phyloP scores from a whole-genome alignment of 1,140 invertebrate species.

The Pachypeltis micranthus region DNA sequence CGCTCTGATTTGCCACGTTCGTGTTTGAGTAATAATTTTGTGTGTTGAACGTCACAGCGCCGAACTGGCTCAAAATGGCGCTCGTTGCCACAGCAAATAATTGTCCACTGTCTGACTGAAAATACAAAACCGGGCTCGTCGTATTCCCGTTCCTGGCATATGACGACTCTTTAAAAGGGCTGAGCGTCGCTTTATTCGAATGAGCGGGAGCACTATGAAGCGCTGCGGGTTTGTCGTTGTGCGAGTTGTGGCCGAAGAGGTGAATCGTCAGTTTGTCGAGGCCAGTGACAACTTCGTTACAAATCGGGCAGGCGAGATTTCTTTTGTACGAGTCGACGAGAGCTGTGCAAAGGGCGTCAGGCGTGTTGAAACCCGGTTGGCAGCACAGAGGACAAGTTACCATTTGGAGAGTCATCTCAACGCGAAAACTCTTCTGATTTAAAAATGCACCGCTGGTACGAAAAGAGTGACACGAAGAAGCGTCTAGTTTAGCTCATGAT shows the following conservation, averaged over 20 bases:
- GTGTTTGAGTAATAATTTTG: slow-evolving; percentile 17
- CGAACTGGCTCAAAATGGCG: background rate
- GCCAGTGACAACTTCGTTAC: slow-evolving; percentile 56
- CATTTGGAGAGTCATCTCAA: slow-evolving; percentile 17
- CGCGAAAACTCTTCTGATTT: too few species aligned
- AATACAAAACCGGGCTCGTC: slow-evolving; percentile 11
- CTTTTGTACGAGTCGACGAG: slow-evolving; percentile 61
- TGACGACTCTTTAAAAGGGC: too few species aligned
- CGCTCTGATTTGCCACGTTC: background rate
- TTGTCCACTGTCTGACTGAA: slow-evolving; percentile 14
- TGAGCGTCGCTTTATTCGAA: too few species aligned
- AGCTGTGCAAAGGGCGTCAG: slow-evolving; percentile 53
- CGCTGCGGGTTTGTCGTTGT: background rate
- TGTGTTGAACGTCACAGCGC: slow-evolving; percentile 15
- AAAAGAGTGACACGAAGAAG: too few species aligned
- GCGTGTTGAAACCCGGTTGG: slow-evolving; percentile 53
- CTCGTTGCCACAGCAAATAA: slow-evolving; percentile 7
- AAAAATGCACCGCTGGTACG: too few species aligned
- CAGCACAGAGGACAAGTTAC: slow-evolving; percentile 55
- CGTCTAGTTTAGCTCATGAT: too few species aligned
- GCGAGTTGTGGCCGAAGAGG: slow-evolving; percentile 49
- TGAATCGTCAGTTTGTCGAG: slow-evolving; percentile 77
- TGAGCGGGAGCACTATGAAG: slow-evolving; percentile 4
- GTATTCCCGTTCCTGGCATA: too few species aligned
- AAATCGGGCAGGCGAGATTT: slow-evolving; percentile 59